phyloP scores from a whole-genome alignment of 2,888 invertebrate species.

The Entomobrya proxima region DNA sequence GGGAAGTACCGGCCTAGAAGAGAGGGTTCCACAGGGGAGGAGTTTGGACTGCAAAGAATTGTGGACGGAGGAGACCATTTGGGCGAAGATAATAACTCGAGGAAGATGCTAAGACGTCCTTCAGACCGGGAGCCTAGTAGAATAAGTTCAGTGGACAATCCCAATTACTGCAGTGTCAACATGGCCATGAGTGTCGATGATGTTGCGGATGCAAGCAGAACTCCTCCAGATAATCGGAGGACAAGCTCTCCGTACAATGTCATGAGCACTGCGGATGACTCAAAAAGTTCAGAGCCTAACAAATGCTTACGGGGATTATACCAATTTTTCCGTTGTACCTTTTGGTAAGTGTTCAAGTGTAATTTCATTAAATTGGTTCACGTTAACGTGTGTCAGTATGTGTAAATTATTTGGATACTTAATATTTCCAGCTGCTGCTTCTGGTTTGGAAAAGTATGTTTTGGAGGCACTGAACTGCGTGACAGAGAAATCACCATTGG shows the following conservation, averaged over 20 bases:
- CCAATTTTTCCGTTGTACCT: constrained; percentile 60
- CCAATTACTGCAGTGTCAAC: constrained; percentile 66
- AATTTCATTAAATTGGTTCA: too few species aligned
- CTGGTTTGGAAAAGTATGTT: constrained; percentile 83
- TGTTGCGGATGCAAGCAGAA: constrained; percentile 55
- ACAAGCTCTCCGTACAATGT: constrained; percentile 63
- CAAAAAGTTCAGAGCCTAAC: constrained; percentile 8
- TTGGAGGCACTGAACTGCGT: constrained; percentile 84
- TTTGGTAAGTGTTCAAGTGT: constrained; percentile 56
- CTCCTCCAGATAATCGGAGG: constrained; percentile 52
- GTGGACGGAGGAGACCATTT: constrained; percentile 49
- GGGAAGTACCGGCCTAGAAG: not conserved
- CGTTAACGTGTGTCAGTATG: not conserved
- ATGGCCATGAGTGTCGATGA: constrained; percentile 66
- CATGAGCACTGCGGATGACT: constrained; percentile 60
- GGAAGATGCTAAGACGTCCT: constrained; percentile 65
- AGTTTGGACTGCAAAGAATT: not conserved
- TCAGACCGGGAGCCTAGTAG: constrained; percentile 62
- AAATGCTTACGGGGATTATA: constrained; percentile 45
- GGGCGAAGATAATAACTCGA: constrained; percentile 35
- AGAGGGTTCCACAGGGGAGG: constrained; percentile 17
- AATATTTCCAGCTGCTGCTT: constrained; percentile 84
- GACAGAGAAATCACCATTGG: constrained; percentile 88
- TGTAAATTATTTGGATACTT: constrained; percentile 4
- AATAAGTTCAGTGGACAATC: constrained; percentile 68